Percentiles rank a stretch among this genome's conserved stretches.
Evolutionary conservation across 2,797 vertebrate species (phyloP).

Genomic region (Helicolenus hilgendorfi): DNA sequence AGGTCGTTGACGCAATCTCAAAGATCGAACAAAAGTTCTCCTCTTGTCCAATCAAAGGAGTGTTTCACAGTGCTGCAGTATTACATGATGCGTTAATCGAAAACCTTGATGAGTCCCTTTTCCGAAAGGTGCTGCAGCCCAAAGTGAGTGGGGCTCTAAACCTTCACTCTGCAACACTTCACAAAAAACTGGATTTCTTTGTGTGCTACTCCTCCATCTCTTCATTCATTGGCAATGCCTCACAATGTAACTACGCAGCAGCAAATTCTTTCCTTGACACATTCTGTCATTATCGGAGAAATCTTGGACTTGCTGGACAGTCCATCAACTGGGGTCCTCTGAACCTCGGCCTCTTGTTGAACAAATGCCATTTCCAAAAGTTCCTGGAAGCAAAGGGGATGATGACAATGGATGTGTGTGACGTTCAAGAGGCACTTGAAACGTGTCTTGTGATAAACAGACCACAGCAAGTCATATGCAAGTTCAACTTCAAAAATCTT

Average conservation of each 20-base stretch:
- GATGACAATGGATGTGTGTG: conserved; percentile 86
- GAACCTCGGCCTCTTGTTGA: conserved; percentile 92
- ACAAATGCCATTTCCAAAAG: conserved; percentile 89
- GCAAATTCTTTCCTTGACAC: conserved; percentile 94
- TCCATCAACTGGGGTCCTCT: conserved; percentile 94
- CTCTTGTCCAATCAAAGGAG: conserved; percentile 88
- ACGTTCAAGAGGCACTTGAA: conserved; percentile 89
- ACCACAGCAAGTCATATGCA: conserved; percentile 90
- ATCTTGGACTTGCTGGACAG: conserved; percentile 91
- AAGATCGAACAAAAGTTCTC: conserved; percentile 82
- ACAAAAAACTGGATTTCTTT: conserved; percentile 92
- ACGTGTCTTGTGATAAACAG: conserved; percentile 88
- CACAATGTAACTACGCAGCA: conserved; percentile 93
- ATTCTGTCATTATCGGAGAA: conserved; percentile 93
- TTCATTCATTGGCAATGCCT: conserved; percentile 92
- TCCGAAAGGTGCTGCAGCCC: conserved; percentile 91
- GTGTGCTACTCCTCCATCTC: conserved; percentile 94
- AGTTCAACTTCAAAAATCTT: conserved; percentile 89
- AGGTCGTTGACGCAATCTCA: conserved; percentile 87
- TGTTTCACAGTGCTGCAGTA: conserved; percentile 94
- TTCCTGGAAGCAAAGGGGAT: conserved; percentile 91
- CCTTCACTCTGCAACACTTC: conserved; percentile 90
- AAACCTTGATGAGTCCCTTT: conserved; percentile 85
- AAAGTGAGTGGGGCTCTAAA: conserved; percentile 93
- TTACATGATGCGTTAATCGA: conserved; percentile 91